Evolutionary conservation across 23 tunicate species (phyloP).

Genomic region (Trididemnum clinides): DNA sequence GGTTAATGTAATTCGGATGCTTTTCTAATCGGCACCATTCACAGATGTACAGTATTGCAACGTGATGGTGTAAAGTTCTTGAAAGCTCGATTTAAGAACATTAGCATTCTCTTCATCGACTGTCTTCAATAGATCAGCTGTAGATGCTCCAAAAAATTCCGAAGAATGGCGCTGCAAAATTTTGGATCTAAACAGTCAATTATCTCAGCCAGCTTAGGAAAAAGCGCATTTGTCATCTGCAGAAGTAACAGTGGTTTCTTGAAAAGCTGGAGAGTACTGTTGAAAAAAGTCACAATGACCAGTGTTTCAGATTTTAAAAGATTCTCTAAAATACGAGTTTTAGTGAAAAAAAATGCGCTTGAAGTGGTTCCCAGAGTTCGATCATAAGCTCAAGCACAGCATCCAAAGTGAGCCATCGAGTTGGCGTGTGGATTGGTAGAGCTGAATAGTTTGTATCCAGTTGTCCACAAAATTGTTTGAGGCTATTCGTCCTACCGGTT

Average conservation of each 20-base stretch:
- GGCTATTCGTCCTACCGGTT: conserved; percentile 24
- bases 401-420: conserved; percentile 30
- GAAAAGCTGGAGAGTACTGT: conserved; percentile 27
- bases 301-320: not conserved
- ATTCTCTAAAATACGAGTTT: conserved; percentile 19
- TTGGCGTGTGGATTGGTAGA: conserved; percentile 9
- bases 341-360: conserved; percentile 13
- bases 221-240: conserved; percentile 33
- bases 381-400: conserved; percentile 25
- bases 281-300: conserved; percentile 15
- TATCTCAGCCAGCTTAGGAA: conserved; percentile 48
- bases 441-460: conserved; percentile 15
- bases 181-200: conserved; percentile 39
- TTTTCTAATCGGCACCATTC: conserved; percentile 59
- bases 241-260: conserved; percentile 32
- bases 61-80: conserved; percentile 37
- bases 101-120: conserved; percentile 66
- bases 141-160: conserved; percentile 56
- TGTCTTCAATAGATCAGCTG: conserved; percentile 60
- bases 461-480: conserved; percentile 29
- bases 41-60: conserved; percentile 49
- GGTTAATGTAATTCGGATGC: conserved; percentile 52
- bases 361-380: conserved; percentile 49
- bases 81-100: conserved; percentile 51
- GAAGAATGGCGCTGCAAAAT: conserved; percentile 59